Base-by-base conservation (phyloP, 2,797 vertebrate species). In the Morus bassanus region DNA sequence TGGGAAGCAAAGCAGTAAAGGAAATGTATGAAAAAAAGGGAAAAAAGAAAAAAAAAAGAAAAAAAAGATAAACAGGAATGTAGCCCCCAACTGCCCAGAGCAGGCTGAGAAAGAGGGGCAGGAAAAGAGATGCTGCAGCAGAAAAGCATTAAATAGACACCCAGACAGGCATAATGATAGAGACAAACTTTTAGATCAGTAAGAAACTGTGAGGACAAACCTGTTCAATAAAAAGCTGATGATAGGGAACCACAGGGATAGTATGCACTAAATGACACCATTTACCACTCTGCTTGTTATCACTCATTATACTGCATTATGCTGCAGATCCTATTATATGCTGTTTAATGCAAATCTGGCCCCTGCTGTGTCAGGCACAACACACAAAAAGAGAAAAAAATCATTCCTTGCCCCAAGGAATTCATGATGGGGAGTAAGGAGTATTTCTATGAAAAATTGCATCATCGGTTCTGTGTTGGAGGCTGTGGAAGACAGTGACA, bases 211-310 rank as follows among this genome's bases (percentile, higher is more conserved):
- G 70, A 87, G 76, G 76, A 80, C 53, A 85, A 91, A 11, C 24
- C 43, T 41, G 60, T 50, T 79, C 63, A 74, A 50, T 88, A 79
- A 85, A 61, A 83, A 79, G 31, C 63, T 93, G 89, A 33, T 56
- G 64, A 28, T 13, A 60, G 80, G 60, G 69, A 88, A 73, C 82
- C 60, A 53, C 68, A 53, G 86, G 43, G 81, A 60, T 1, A 50
- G 41, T 15, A 35, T 18, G n/a, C 57, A 24, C 50, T 63, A 80
- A 95, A 92, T 73, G 72, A 69, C 81, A 87, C 84, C 80, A 68
- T 80, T 96, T 90, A 33, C 56, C 80, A 91, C 85, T 68, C 89
- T 12, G 57, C 73, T 93, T 86, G 69, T 90, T 90, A 81, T 70
- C 83, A 53, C 70, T 91, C 84, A 64, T 94, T 83, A 41, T 31